Evolutionary conservation across 2,797 vertebrate genomes (phyloP), one percentile per base, ranked within the genome.

Genomic region (Helostoma temminkii): DNA sequence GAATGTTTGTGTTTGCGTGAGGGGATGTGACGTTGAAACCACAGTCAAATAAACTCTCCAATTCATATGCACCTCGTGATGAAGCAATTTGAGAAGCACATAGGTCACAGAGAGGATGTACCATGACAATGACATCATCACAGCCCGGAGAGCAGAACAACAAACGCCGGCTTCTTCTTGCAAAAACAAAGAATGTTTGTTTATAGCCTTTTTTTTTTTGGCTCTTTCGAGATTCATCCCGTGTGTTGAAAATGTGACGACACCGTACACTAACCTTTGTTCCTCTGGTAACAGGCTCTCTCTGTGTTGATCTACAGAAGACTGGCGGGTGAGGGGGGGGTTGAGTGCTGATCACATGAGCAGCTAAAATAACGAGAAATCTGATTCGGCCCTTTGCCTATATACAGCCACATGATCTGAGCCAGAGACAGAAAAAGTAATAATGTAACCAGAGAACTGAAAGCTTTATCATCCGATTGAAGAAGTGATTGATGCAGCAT

Each of bases 231-330:
- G 75, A 76, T 84, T 81, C 4, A 46, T 86, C 83, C 84, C 90
- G 82, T 81, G 87, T 89, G 87, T 82, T 80, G 78, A 85, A 87
- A 89, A 85, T 90, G 87, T 92, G 88, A 89, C 81, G 83, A 85
- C 82, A 88, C 80, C 80, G 68, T 81, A 84, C 86, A 89, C 83
- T 85, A 88, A 90, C 84, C 88, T 90, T 90, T 92, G 84, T 93
- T 89, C 87, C 78, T 74, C 67, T 59, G 73, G 65, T 82, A 90
- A 93, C 90, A 93, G 86, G 88, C 74, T 56, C 49, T 78, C 89
- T 92, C 84, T 92, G 88, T 91, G 74, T 87, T 26, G 59, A 58
- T 53, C 67, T 43, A 50, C 43, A 19, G 37, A 70, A 68, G 65
- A 71, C 53, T 37, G 61, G 50, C 15, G 26, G 59, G n/a, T n/a